Evolutionary conservation across 2,888 invertebrate species (phyloP), one percentile per base, ranked within the genome.

Genomic region (Macrostomum cliftonense): DNA sequence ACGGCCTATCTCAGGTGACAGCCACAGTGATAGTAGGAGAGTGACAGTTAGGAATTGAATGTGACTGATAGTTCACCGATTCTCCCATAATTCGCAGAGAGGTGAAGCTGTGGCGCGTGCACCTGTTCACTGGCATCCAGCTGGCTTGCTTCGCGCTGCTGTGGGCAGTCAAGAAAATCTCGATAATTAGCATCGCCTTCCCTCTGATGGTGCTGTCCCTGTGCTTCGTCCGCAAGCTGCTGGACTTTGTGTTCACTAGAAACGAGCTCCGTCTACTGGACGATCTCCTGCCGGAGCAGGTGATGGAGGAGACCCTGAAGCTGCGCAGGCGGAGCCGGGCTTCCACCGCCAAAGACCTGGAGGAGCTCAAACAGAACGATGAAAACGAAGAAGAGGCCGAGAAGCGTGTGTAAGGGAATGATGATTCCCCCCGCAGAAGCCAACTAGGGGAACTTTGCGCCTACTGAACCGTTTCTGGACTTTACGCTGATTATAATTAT

Each of bases 201-300:
- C 91, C 91, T 2, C 73, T 91, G 53, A 91, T 93, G 91, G 78
- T 73, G 65, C 87, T 91, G 38, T 87, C 89, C n/a, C 89, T 91
- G 86, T 86, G 91, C 61, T 87, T 83, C 2, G 83, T 89, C 57
- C 76, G 91, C 52, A 89, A 88, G 71, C 75, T 81, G 1, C 71
- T 91, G 63, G 89, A 91, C 67, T 76, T 82, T 52, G 68, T 86
- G 50, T 91, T 91, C 69, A 84, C 87, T 0, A 78, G 83, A 58
- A 75, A 86, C 42, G 89, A 91, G 70, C 71, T 91, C 63, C 87
- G 86, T 70, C 87, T 88, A 59, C 73, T 91, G 54, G 91, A 91
- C 68, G 89, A 91, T 62, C 80, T 89, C 38, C 88, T 91, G 87
- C 91, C 91, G 43, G 89, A 28, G 28, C 28, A 28, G 28, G 9